These are phyloP conservation scores for Eupithecia tripunctaria DNA, from an alignment of 2,888 invertebrate species.

Conservation along the genomic window DNA sequence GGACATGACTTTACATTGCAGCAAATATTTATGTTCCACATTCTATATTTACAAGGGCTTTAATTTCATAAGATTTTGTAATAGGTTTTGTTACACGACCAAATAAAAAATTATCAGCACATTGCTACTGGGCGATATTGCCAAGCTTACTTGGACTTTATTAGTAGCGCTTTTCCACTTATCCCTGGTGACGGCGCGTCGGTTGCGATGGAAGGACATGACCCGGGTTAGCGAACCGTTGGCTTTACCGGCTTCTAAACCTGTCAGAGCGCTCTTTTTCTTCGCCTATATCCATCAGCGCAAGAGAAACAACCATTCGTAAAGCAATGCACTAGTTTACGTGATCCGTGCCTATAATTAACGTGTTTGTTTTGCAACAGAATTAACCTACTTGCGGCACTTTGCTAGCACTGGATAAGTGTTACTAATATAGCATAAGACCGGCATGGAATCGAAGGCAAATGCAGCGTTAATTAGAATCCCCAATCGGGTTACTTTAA, in stretches of 20 bases:
- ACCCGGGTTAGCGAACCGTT: slow-evolving; percentile 86
- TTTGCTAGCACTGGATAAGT: slow-evolving; percentile 49
- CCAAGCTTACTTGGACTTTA: slow-evolving; percentile 89
- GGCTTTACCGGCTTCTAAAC: slow-evolving; percentile 87
- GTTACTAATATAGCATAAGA: slow-evolving; percentile 52
- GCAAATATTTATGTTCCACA: slow-evolving; percentile 13
- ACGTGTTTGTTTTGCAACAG: slow-evolving; percentile 40
- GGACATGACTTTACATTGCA: neutral
- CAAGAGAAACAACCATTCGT: slow-evolving; percentile 57
- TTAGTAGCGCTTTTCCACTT: slow-evolving; percentile 89
- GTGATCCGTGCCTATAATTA: slow-evolving; percentile 32
- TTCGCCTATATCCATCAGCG: slow-evolving; percentile 80
- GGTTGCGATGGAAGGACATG: slow-evolving; percentile 86
- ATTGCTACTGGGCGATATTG: slow-evolving; percentile 40
- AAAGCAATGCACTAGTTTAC: slow-evolving; percentile 36
- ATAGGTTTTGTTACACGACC: slow-evolving; percentile 45
- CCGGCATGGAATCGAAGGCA: slow-evolving; percentile 50
- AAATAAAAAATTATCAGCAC: slow-evolving; percentile 28
- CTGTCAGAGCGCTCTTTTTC: slow-evolving; percentile 87
- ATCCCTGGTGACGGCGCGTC: slow-evolving; percentile 75
- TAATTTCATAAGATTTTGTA: neutral
- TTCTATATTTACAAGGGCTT: neutral
- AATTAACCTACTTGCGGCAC: slow-evolving; percentile 47
- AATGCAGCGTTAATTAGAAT: slow-evolving; percentile 53
- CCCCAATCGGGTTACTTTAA: slow-evolving; percentile 42